A percentile compares a stretch with the other conserved stretches of the same genome.
Evolutionary conservation across 2,888 invertebrate species (phyloP).

Genomic region (Melanostoma scalare): DNA sequence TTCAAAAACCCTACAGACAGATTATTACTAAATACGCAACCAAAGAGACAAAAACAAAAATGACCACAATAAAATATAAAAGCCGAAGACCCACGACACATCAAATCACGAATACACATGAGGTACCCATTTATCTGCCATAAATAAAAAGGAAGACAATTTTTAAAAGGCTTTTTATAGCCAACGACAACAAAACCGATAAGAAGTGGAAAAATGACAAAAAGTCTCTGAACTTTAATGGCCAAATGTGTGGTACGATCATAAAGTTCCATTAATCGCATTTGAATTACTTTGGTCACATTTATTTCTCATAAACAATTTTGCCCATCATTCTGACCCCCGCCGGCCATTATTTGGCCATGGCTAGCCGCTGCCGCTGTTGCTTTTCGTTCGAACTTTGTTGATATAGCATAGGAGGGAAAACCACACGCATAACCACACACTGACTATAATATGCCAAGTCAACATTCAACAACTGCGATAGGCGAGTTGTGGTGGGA

Average conservation of each 20-base stretch:
- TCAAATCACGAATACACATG: conserved; percentile 32
- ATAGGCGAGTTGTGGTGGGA: conserved; percentile 51
- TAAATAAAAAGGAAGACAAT: conserved; percentile 71
- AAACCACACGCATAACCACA: conserved; percentile 46
- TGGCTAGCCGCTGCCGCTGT: not conserved
- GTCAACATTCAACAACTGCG: conserved; percentile 42
- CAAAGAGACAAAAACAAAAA: not conserved
- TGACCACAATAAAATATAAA: conserved; percentile 9
- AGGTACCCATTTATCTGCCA: conserved; percentile 64
- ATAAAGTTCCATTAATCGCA: conserved; percentile 80
- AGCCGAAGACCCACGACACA: conserved; percentile 1
- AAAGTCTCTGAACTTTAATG: conserved; percentile 67
- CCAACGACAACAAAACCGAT: conserved; percentile 63
- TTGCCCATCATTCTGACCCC: conserved; percentile 57
- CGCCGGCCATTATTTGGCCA: not conserved
- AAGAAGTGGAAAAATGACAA: conserved; percentile 72
- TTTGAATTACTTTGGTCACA: conserved; percentile 79
- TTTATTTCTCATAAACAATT: conserved; percentile 72
- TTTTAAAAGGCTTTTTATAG: conserved; percentile 73
- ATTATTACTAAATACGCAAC: not conserved
- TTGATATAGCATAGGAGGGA: conserved; percentile 10
- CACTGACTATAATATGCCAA: not conserved
- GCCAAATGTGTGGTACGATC: conserved; percentile 67
- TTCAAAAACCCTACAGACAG: not conserved
- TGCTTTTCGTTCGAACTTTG: conserved; percentile 8